These are phyloP conservation scores for Calameuta filiformis DNA, from an alignment of 2,888 invertebrate species.

Conservation along the genomic window DNA sequence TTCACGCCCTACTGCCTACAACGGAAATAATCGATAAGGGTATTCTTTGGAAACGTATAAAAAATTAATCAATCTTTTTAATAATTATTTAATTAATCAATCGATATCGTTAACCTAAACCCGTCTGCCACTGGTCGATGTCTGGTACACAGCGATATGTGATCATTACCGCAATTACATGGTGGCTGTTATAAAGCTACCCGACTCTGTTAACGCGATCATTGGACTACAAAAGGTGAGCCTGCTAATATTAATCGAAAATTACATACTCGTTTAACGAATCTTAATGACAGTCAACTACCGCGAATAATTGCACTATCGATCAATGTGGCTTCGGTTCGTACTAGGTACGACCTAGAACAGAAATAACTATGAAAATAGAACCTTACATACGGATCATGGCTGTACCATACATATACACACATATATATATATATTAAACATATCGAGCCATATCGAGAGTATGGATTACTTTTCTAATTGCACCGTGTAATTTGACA, in stretches of 20 bases:
- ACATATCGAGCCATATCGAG: background rate
- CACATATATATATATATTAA: background rate
- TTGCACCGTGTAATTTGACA: background rate
- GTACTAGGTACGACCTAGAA: constrained; percentile 48
- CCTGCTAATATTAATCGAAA: background rate
- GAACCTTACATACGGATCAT: background rate
- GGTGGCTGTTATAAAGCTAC: background rate
- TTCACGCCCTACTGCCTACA: too few relatives aligned
- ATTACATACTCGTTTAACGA: background rate
- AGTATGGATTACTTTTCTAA: background rate
- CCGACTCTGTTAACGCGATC: background rate
- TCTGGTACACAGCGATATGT: background rate
- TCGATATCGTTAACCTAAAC: background rate
- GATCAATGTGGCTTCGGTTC: constrained; percentile 42
- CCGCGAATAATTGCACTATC: constrained; percentile 34
- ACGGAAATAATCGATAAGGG: background rate
- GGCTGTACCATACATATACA: background rate
- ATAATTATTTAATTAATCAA: background rate
- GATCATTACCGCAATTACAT: background rate
- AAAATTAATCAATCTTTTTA: background rate
- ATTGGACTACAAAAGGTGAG: background rate
- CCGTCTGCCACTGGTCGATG: background rate
- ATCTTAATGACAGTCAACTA: background rate
- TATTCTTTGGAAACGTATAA: background rate
- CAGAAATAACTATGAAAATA: constrained; percentile 35